Evolutionary conservation across 2,888 invertebrate species (phyloP).

Genomic region (Subacronicta megacephala): DNA sequence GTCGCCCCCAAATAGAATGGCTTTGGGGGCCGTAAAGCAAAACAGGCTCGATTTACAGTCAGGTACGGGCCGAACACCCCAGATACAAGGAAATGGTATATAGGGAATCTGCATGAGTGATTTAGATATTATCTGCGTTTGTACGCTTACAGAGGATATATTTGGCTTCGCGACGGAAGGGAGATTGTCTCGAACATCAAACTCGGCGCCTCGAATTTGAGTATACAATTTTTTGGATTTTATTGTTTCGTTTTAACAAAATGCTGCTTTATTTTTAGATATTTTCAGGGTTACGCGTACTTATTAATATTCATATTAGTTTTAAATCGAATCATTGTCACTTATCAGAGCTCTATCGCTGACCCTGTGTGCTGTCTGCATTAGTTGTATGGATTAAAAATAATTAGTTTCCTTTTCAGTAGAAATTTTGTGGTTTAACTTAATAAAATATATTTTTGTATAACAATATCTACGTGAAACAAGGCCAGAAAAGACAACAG

Average conservation of each 20-base stretch:
- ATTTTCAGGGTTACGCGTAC: too few relatives aligned
- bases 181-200: background rate
- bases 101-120: slow-evolving; percentile 46
- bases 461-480: background rate
- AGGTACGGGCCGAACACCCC: slow-evolving; percentile 25
- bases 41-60: slow-evolving; percentile 52
- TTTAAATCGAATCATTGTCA: too few relatives aligned
- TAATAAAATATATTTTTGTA: background rate
- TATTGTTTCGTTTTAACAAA: background rate
- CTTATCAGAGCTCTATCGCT: too few relatives aligned
- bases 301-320: too few relatives aligned
- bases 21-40: slow-evolving; percentile 34
- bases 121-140: slow-evolving; percentile 41
- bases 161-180: slow-evolving; percentile 16
- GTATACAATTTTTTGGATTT: background rate
- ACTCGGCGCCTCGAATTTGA: background rate
- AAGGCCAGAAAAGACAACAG: slow-evolving; percentile 10
- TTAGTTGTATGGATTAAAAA: too few relatives aligned
- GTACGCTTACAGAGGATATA: slow-evolving; percentile 24
- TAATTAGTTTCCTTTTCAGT: background rate
- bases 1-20: slow-evolving; percentile 34
- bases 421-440: background rate
- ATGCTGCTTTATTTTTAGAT: too few relatives aligned
- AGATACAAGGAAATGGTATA: slow-evolving; percentile 41
- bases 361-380: too few relatives aligned